Evolutionary conservation across 2,113 vertebrate species (phyloP).

Genomic region (Melanerpes aurifrons): DNA sequence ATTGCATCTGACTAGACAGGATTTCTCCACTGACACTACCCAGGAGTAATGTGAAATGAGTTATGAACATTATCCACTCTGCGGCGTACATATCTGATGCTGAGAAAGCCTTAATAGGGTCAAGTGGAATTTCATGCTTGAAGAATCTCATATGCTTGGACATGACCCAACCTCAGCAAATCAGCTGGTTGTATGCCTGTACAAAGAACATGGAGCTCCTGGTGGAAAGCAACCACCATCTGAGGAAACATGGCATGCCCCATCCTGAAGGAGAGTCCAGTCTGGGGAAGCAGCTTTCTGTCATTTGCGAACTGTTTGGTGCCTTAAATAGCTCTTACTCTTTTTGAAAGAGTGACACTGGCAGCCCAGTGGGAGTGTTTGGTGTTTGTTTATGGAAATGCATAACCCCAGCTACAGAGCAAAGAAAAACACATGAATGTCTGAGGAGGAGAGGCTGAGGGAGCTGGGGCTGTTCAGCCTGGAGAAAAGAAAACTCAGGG

Average conservation of each 20-base stretch:
- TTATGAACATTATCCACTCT: slow-evolving; percentile 76
- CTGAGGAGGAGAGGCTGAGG: too few relatives aligned
- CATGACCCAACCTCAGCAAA: slow-evolving; percentile 74
- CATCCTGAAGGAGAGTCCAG: not conserved
- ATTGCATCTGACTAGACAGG: slow-evolving; percentile 58
- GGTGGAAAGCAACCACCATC: not conserved
- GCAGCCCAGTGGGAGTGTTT: not conserved
- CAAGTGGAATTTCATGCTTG: slow-evolving; percentile 82
- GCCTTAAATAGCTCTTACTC: not conserved
- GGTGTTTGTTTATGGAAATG: not conserved
- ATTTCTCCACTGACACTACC: slow-evolving; percentile 69
- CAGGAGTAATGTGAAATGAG: slow-evolving; percentile 73
- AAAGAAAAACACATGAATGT: not conserved
- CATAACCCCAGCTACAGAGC: not conserved
- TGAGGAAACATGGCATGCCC: not conserved
- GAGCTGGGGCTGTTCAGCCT: too few relatives aligned
- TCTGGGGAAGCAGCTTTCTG: not conserved
- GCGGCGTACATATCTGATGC: slow-evolving; percentile 62
- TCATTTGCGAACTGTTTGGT: not conserved
- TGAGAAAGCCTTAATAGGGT: slow-evolving; percentile 74
- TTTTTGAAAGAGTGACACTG: not conserved
- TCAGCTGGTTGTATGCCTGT: slow-evolving; percentile 50
- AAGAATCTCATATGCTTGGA: slow-evolving; percentile 76
- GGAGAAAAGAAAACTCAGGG: too few relatives aligned
- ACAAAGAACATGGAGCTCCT: slow-evolving; percentile 60